Evolutionary conservation across 2,888 invertebrate genomes (phyloP), one percentile per base, ranked within the genome.

Genomic region (Mesoligia furuncula): DNA sequence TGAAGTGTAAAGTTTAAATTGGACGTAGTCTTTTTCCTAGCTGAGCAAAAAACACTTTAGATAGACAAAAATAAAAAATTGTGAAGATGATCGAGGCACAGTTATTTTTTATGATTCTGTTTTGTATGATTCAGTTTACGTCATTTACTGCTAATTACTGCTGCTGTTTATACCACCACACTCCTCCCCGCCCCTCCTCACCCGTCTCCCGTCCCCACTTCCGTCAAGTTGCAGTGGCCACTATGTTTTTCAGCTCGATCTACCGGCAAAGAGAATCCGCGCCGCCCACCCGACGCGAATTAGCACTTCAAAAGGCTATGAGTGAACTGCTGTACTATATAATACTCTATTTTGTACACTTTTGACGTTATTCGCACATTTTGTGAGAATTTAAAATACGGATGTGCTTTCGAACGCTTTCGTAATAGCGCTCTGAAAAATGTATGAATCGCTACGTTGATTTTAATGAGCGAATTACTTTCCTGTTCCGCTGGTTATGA

Each of bases 291-390:
- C 81, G 54, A 73, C 72, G 31, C 59, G 77, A 86, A 89, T 89
- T 90, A 90, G 83, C 90, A 89, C 90, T 89, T 89, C 88, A 90
- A 89, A 89, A 87, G 89, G 85, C 87, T 79, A 64, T 68, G 86
- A 83, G 80, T 71, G 80, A 78, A 72, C 69, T 13, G 80, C 73
- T 24, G n/a, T 57, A 68, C 65, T n/a, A 27, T 66, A 48, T 48
- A 48, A 48, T 48, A 51, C 68, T 85, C 76, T 82, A 82, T 88
- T 81, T 88, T 80, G 68, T 74, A 75, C 80, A 83, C 83, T 86
- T 76, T 80, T 87, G 76, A 81, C 83, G 83, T 83, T 76, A 57
- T 83, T 83, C 68, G 70, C 77, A 83, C 86, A 83, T 86, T 89
- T 89, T 78, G 81, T 75, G 76, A 61, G 76, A 86, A 86, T 88